These are phyloP conservation scores for Trichopoda pennipes DNA, from an alignment of 2,888 invertebrate species.

Conservation along the genomic window DNA sequence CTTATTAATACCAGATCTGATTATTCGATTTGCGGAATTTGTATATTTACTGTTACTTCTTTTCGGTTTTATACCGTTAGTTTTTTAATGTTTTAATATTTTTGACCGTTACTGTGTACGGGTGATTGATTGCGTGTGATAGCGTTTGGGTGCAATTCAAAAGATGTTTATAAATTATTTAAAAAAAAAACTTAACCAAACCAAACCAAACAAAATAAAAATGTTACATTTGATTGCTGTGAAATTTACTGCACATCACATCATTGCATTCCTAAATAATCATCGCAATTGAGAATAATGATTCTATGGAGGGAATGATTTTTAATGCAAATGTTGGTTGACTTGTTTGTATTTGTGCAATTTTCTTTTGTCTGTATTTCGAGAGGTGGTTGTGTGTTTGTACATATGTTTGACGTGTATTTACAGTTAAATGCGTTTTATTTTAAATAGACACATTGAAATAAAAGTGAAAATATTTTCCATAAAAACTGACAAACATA, in stretches of 20 bases:
- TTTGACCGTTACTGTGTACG: neutral
- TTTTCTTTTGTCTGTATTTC: too few relatives aligned
- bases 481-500: slow-evolving; percentile 5
- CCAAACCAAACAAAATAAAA: slow-evolving; percentile 13
- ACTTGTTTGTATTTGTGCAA: neutral
- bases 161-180: slow-evolving; percentile 17
- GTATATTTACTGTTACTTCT: too few relatives aligned
- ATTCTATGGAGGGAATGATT: slow-evolving; percentile 1
- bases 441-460: slow-evolving; percentile 41
- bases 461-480: slow-evolving; percentile 49
- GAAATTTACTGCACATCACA: slow-evolving; percentile 45
- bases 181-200: slow-evolving; percentile 6
- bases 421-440: slow-evolving; percentile 54
- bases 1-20: too few relatives aligned
- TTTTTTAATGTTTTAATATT: too few relatives aligned
- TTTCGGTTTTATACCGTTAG: too few relatives aligned
- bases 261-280: slow-evolving; percentile 30
- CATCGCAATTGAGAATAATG: slow-evolving; percentile 28
- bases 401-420: slow-evolving; percentile 35
- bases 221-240: slow-evolving; percentile 39
- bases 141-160: slow-evolving; percentile 34
- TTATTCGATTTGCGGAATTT: too few relatives aligned
- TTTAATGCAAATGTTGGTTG: neutral
- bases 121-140: slow-evolving; percentile 7
- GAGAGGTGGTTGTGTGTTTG: slow-evolving; percentile 6